A percentile compares a stretch with the other conserved stretches of the same genome.
phyloP scores from a whole-genome alignment of 2,888 invertebrate species.

The Caenorhabditis sp. region DNA sequence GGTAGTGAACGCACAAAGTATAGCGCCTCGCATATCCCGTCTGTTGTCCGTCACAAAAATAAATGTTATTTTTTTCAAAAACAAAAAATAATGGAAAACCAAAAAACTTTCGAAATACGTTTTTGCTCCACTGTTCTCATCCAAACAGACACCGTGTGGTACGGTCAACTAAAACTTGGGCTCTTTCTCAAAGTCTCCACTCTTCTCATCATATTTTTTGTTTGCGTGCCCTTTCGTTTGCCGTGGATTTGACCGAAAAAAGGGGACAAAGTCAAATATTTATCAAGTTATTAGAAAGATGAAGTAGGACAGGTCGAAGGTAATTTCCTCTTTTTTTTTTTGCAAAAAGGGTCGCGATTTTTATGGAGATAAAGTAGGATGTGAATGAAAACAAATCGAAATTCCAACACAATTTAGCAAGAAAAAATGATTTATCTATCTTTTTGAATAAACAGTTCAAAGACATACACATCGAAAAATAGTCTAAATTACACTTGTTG shows the following conservation, averaged over 20 bases:
- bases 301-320: conserved; percentile 6
- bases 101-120: too few relatives aligned
- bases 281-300: conserved; percentile 27
- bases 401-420: too few relatives aligned
- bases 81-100: too few relatives aligned
- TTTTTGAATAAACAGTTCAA: background rate
- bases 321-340: conserved; percentile 3
- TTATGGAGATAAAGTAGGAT: too few relatives aligned
- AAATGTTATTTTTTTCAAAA: too few relatives aligned
- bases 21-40: too few relatives aligned
- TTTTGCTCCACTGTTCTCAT: too few relatives aligned
- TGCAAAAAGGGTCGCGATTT: background rate
- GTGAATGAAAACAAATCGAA: too few relatives aligned
- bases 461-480: background rate
- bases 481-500: background rate
- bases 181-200: conserved; percentile 3
- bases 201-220: background rate
- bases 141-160: conserved; percentile 16
- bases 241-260: conserved; percentile 23
- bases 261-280: conserved; percentile 6
- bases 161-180: conserved; percentile 21
- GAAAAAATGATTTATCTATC: conserved; percentile 22
- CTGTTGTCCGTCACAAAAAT: too few relatives aligned
- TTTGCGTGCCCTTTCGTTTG: conserved; percentile 31
- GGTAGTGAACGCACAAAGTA: too few relatives aligned